Conservation (phyloP, 2,888 invertebrate genomes). For the Harpalus rubripes region DNA sequence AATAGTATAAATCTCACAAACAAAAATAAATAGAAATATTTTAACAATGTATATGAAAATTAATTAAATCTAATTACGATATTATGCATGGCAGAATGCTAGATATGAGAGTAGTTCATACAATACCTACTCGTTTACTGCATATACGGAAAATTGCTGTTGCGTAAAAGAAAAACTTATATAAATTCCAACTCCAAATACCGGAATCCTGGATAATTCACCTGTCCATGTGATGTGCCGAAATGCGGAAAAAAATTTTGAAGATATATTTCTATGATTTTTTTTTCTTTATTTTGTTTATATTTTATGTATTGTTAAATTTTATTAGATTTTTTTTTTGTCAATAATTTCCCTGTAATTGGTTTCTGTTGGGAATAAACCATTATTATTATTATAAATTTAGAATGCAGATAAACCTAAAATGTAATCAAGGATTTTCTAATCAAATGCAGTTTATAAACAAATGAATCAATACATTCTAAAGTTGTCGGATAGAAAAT, state of each 20-base stretch:
- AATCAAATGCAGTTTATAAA: conserved; percentile 12
- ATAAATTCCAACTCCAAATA: too few relatives aligned
- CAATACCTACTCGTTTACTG: neutral
- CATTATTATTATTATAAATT: too few relatives aligned
- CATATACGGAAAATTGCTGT: conserved; percentile 1
- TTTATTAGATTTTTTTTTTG: too few relatives aligned
- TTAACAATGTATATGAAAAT: neutral
- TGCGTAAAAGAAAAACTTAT: neutral
- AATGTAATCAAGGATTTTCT: conserved; percentile 20
- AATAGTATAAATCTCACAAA: neutral
- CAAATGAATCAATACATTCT: conserved; percentile 23
- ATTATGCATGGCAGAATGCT: conserved; percentile 29
- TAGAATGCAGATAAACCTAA: conserved; percentile 19
- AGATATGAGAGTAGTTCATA: conserved; percentile 2
- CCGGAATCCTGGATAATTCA: too few relatives aligned
- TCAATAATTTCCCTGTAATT: too few relatives aligned
- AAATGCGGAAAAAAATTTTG: too few relatives aligned
- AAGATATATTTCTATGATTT: too few relatives aligned
- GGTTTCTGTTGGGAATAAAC: too few relatives aligned
- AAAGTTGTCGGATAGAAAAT: conserved; percentile 1
- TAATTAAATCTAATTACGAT: conserved; percentile 27
- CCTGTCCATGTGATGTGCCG: too few relatives aligned
- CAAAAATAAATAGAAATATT: neutral
- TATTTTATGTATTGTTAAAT: too few relatives aligned
- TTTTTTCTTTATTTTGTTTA: too few relatives aligned